phyloP scores from a whole-genome alignment of 1,140 invertebrate genomes.

The Camponotus pennsylvanicus region DNA sequence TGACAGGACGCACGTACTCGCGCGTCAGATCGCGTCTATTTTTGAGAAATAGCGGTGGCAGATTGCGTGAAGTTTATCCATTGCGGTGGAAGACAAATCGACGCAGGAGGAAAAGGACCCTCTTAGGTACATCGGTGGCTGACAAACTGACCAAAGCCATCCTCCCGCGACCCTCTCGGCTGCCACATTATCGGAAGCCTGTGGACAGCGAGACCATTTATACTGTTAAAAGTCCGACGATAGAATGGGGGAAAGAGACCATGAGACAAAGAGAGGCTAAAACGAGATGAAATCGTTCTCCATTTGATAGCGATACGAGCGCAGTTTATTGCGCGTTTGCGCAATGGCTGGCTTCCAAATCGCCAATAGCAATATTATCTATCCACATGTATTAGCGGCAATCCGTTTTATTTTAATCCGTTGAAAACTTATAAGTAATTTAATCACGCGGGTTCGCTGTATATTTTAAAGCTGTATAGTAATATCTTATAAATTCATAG shows the following conservation, averaged over 20 bases:
- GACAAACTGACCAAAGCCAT: slow-evolving; percentile 83
- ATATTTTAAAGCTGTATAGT: neutral
- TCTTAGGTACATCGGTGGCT: slow-evolving; percentile 79
- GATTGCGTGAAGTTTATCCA: slow-evolving; percentile 82
- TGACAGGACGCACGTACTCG: slow-evolving; percentile 8
- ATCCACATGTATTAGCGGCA: slow-evolving; percentile 30
- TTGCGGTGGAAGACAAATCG: slow-evolving; percentile 83
- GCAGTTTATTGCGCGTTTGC: slow-evolving; percentile 27
- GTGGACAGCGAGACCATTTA: slow-evolving; percentile 83
- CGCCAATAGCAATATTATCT: slow-evolving; percentile 47
- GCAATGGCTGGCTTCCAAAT: slow-evolving; percentile 61
- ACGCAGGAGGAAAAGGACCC: slow-evolving; percentile 76
- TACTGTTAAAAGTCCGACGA: slow-evolving; percentile 72
- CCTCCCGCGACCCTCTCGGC: slow-evolving; percentile 79
- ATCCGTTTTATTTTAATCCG: neutral
- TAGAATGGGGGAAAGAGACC: slow-evolving; percentile 7
- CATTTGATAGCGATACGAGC: slow-evolving; percentile 39
- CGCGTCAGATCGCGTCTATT: slow-evolving; percentile 41
- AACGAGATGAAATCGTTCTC: slow-evolving; percentile 41
- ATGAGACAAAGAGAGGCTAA: slow-evolving; percentile 17
- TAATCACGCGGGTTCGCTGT: neutral
- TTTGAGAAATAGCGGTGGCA: slow-evolving; percentile 67
- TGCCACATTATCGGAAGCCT: slow-evolving; percentile 84
- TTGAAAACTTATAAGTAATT: neutral
- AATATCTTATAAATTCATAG: too few relatives aligned